Evolutionary conservation across 2,888 invertebrate genomes (phyloP), one percentile per base, ranked within the genome.

Genomic region (Serripes groenlandicus): DNA sequence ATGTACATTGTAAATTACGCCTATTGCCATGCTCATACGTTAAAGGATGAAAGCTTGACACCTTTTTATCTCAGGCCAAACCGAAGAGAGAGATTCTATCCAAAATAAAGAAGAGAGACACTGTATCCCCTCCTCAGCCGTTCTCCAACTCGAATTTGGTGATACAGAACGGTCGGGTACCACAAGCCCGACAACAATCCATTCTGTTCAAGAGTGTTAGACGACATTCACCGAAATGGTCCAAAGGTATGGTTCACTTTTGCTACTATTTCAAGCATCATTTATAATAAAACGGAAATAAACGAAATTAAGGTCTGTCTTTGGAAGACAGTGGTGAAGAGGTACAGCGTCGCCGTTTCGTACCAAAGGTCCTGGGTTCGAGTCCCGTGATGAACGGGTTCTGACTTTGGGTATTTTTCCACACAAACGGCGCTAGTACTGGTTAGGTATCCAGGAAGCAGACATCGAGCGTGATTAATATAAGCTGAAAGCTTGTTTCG

Each of bases 121-220:
- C 37, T 23, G 32, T 56, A n/a, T 71, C 76, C 26, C 74, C 77
- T 0, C 70, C 81, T 3, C 62, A 77, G 52, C 77, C 81, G 2
- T 74, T 54, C 54, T 77, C 81, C 23, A 77, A 69, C 58, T 74
- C 60, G 42, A 77, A 30, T 26, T 56, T 78, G 11, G 74, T 79
- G 30, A 69, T 86, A 26, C 75, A 77, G 54, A 84, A 86, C 62
- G 86, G 84, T 28, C 71, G 86, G 34, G 73, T 86, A 64, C 82
- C 86, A 11, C 75, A 79, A 7, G 79, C 86, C 0, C 71, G 73
- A 60, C 86, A 86, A 73, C 86, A 86, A 35, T 82, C 84, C 18
- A 84, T 80, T 1, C 30, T 86, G n/a, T 86, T 86, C 71, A 77
- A 80, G 35, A 77, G 68, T 15, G 68, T 77, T 9, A 85, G 78